A percentile compares a stretch with the other conserved stretches of the same genome.
These are phyloP conservation scores for Octonoba sinensis DNA, from an alignment of 2,888 invertebrate genomes.

Conservation along the genomic window DNA sequence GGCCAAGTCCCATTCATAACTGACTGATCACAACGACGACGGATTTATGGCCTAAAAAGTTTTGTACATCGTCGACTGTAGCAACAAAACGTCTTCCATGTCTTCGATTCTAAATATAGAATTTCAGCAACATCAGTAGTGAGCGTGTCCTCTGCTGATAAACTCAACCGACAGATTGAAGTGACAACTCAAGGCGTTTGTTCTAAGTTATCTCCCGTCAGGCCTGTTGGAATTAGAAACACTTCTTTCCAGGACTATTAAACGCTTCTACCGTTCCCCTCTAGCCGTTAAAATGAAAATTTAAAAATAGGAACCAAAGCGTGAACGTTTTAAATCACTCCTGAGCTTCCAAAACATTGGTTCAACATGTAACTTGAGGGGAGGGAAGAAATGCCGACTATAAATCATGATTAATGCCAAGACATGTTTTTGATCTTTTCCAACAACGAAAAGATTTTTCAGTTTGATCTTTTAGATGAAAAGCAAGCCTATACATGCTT, in stretches of 20 bases:
- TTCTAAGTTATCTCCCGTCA: conserved; percentile 40
- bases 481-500: too few relatives aligned
- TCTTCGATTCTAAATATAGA: conserved; percentile 40
- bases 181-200: conserved; percentile 48
- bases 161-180: conserved; percentile 35
- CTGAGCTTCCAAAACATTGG: conserved; percentile 24
- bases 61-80: conserved; percentile 4
- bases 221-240: conserved; percentile 39
- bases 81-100: conserved; percentile 38
- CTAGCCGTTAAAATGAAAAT: conserved; percentile 21
- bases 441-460: too few relatives aligned
- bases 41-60: conserved; percentile 8
- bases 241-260: conserved; percentile 11
- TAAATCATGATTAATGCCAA: not conserved
- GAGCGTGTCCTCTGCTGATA: conserved; percentile 12
- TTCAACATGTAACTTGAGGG: conserved; percentile 30
- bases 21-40: not conserved
- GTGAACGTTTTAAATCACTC: conserved; percentile 48
- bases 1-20: not conserved
- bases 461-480: too few relatives aligned
- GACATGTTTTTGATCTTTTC: too few relatives aligned
- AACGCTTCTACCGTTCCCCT: conserved; percentile 26
- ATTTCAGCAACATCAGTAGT: conserved; percentile 4
- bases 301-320: conserved; percentile 36
- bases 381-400: not conserved